These are phyloP conservation scores for Luidia sarsii DNA, from an alignment of 53 echinoderm and acorn worm species.

Conservation along the genomic window DNA sequence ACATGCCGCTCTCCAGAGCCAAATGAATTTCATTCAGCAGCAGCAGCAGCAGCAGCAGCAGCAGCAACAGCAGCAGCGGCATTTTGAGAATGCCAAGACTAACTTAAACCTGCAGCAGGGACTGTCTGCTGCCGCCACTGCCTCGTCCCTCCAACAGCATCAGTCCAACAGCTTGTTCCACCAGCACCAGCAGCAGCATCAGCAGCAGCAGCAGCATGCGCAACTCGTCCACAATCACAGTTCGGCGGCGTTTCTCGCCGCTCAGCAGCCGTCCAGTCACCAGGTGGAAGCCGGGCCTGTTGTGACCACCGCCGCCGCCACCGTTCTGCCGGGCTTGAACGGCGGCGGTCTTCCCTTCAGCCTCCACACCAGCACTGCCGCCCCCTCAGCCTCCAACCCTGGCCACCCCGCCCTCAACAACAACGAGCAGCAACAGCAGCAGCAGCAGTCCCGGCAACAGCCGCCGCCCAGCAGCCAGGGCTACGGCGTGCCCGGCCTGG, in stretches of 20 bases:
- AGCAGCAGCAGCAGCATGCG: background rate
- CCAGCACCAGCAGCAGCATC: slow-evolving; percentile 17
- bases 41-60: slow-evolving; percentile 16
- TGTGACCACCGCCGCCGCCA: too few relatives aligned
- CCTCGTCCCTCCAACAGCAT: background rate
- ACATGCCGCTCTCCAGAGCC: slow-evolving; percentile 10
- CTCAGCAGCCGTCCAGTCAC: background rate
- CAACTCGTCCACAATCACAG: background rate
- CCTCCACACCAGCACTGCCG: background rate
- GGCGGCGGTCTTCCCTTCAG: too few relatives aligned
- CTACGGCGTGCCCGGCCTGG: slow-evolving; percentile 63
- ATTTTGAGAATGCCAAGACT: background rate
- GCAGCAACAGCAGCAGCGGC: slow-evolving; percentile 23
- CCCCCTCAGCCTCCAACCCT: too few relatives aligned
- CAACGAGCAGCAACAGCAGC: too few relatives aligned
- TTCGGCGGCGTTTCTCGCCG: background rate
- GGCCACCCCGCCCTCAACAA: too few relatives aligned
- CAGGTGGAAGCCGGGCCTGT: too few relatives aligned
- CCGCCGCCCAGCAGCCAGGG: slow-evolving; percentile 51
- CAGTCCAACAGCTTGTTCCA: slow-evolving; percentile 4
- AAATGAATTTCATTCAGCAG: slow-evolving; percentile 14
- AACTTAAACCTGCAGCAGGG: slow-evolving; percentile 15
- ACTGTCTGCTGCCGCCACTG: background rate
- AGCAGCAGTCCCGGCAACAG: slow-evolving; percentile 16
- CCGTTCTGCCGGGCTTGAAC: too few relatives aligned